Conservation (phyloP, 2,888 invertebrate genomes). For the Cactoblastis cactorum region DNA sequence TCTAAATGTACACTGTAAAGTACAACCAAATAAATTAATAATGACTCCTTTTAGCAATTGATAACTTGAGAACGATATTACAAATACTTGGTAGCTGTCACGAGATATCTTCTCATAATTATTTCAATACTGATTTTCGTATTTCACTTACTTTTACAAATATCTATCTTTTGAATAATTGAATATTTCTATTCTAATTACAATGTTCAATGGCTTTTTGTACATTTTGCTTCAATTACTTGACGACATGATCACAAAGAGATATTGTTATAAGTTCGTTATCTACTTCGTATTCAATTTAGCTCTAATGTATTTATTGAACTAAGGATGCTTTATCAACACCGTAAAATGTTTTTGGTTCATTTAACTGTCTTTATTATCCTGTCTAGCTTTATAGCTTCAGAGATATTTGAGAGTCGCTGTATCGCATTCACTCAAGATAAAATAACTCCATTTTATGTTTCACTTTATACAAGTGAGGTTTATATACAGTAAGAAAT, state of each 20-base stretch:
- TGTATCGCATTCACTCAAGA: constrained; percentile 1
- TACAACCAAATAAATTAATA: too few species aligned
- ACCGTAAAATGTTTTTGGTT: constrained; percentile 12
- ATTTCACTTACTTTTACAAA: too few species aligned
- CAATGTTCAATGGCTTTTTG: background rate
- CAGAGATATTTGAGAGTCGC: background rate
- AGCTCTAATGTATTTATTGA: constrained; percentile 5
- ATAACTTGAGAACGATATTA: too few species aligned
- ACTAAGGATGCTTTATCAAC: constrained; percentile 6
- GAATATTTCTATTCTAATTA: background rate
- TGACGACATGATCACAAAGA: constrained; percentile 2
- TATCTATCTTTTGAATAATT: background rate
- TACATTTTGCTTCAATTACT: background rate
- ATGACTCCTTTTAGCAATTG: too few species aligned
- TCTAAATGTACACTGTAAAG: too few species aligned
- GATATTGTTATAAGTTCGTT: constrained; percentile 31
- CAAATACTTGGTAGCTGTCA: too few species aligned
- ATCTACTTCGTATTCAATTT: constrained; percentile 5
- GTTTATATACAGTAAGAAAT: too few species aligned
- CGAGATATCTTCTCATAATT: too few species aligned
- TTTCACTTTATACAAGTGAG: background rate
- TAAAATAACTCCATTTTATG: background rate
- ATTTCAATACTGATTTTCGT: too few species aligned
- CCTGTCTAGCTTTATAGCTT: constrained; percentile 6
- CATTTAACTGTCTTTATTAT: constrained; percentile 9